Evolutionary conservation across 2,888 invertebrate genomes (phyloP).

Genomic region (Drosophila conformis): DNA sequence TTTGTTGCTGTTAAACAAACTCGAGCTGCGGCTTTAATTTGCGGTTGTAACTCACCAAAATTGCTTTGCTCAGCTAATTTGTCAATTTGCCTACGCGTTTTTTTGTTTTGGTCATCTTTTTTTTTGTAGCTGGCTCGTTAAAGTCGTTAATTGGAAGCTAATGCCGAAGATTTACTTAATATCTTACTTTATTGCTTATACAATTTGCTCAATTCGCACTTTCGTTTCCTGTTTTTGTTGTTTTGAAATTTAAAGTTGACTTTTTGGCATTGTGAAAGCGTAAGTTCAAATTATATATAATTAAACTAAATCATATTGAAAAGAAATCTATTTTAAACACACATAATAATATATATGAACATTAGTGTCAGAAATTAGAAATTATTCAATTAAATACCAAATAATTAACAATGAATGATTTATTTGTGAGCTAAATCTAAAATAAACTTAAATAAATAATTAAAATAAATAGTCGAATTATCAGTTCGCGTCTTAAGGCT

Average conservation of each 20-base stretch:
- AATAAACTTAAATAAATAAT: neutral
- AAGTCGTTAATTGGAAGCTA: slow-evolving; percentile 65
- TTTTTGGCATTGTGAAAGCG: slow-evolving; percentile 38
- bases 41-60: slow-evolving; percentile 65
- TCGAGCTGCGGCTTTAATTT: slow-evolving; percentile 25
- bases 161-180: slow-evolving; percentile 50
- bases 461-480: neutral
- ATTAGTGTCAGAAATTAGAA: neutral
- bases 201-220: slow-evolving; percentile 39
- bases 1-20: slow-evolving; percentile 24
- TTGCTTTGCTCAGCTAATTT: slow-evolving; percentile 65
- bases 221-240: slow-evolving; percentile 5
- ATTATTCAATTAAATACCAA: neutral
- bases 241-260: slow-evolving; percentile 25
- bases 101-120: slow-evolving; percentile 19
- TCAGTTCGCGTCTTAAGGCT: neutral
- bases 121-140: slow-evolving; percentile 49
- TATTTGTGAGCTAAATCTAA: neutral
- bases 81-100: slow-evolving; percentile 70
- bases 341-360: neutral
- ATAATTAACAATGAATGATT: neutral
- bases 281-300: neutral
- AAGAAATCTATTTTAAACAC: neutral
- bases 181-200: slow-evolving; percentile 65
- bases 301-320: neutral